Evolutionary conservation across 2,888 invertebrate species (phyloP), one percentile per base, ranked within the genome.

Genomic region (Amphipyra berbera): DNA sequence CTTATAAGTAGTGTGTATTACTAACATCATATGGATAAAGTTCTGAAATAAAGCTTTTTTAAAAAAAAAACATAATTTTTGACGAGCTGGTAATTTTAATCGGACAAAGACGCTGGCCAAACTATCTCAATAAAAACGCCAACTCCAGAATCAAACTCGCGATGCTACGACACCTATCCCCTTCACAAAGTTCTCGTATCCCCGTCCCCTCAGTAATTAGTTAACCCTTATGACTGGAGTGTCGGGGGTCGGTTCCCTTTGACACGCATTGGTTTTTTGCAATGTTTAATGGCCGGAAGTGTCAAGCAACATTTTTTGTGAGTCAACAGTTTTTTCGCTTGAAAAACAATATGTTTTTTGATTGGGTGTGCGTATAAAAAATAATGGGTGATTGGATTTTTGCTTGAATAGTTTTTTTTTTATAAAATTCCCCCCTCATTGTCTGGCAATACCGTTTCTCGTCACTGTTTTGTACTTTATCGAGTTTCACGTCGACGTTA

Each of bases 161-260:
- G 21, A 37, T 38, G 8, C 38, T 0, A 12, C 41, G 9, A 27
- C 37, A 13, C 21, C 42, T 0, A 57, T 38, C 38, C 70, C 69
- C 57, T 41, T 21, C 6, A 13, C 9, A 54, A 54, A 41, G 7
- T 41, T 42, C 54, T 55, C 37, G 15, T 33, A 10, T 5, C 3
- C 10, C 12, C 35, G 14, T 14, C 60, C 79, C 62, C 47, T 65
- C 45, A 12, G 49, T 72, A 78, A 95, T 96, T 83, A 88, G 90
- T 68, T 73, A 78, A 72, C 81, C 78, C 82, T 84, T 65, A 61
- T 53, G 8, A 37, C 40, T 66, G 48, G 37, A 79, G 69, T 62
- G 35, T 35, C 35, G 40, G 57, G 81, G 76, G 73, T 44, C 6
- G 9, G 10, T 62, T 56, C 57, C 63, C 69, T 62, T 57, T 61